These are phyloP conservation scores for Athrips mouffetella DNA, from an alignment of 2,888 invertebrate species.

Conservation along the genomic window DNA sequence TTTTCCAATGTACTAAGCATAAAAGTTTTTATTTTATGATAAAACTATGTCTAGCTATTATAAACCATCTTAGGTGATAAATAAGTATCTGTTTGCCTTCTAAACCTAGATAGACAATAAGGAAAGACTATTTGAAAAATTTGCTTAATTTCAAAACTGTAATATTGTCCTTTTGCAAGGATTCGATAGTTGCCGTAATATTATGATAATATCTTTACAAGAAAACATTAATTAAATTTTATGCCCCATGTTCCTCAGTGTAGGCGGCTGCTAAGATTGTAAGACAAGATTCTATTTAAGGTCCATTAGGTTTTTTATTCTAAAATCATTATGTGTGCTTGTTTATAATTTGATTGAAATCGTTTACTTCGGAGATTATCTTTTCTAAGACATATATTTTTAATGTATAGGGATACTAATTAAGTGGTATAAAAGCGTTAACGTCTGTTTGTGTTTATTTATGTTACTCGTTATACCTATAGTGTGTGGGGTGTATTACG, in stretches of 20 bases:
- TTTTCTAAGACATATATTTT: neutral
- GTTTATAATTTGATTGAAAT: slow-evolving; percentile 4
- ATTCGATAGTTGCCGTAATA: slow-evolving; percentile 39
- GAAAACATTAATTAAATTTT: slow-evolving; percentile 58
- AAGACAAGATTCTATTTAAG: slow-evolving; percentile 66
- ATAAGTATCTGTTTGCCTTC: too few species aligned
- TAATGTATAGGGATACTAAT: neutral
- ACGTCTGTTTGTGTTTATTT: neutral
- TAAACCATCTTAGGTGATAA: too few species aligned
- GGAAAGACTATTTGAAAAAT: neutral
- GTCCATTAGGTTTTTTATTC: slow-evolving; percentile 43
- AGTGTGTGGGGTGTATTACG: slow-evolving; percentile 17
- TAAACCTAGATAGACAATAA: too few species aligned
- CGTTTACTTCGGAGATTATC: neutral
- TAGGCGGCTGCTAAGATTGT: slow-evolving; percentile 54
- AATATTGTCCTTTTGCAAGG: neutral
- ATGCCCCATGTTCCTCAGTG: slow-evolving; percentile 41
- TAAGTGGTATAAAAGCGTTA: neutral
- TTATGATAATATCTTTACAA: slow-evolving; percentile 54
- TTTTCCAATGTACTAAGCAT: neutral
- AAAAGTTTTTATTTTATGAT: too few species aligned
- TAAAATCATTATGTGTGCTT: slow-evolving; percentile 13
- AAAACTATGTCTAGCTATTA: neutral
- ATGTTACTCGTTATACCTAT: slow-evolving; percentile 11
- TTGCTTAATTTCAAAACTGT: neutral